Base-by-base conservation (phyloP, 1,140 invertebrate species). In the Brachionus sp. region DNA sequence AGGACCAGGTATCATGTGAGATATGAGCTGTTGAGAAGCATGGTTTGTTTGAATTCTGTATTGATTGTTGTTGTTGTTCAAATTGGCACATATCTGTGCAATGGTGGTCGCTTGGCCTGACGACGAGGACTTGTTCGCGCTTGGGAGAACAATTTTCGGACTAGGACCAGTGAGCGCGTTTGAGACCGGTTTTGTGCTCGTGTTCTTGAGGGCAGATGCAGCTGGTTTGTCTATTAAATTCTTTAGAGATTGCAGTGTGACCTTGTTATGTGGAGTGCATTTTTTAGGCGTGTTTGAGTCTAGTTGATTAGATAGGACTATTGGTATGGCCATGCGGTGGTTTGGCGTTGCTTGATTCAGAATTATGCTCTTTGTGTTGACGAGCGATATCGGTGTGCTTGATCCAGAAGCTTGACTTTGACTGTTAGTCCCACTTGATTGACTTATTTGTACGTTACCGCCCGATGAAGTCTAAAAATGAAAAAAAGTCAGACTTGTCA, bases 381-480 rank as follows among this genome's bases (percentile, higher is more conserved):
- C 25, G 7, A 70, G 66, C n/a, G 66, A 70, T 37, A 70, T 70
- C 5, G 66, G 66, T 9, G 66, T 7, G 16, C 33, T 70, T 0
- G 66, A 19, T 35, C n/a, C 37, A 16, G 29, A 39, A 2, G 66
- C 12, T 39, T 35, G 29, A 16, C 13, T 16, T 70, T 70, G 66
- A 39, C 33, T 70, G 35, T 42, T 70, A 9, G 66, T n/a, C 19
- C 7, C 37, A 39, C 35, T 70, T 19, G 66, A 37, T 19, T 35
- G 37, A 39, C 33, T 70, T 70, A 70, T 4, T 42, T 70, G 66
- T 37, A 70, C 35, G n/a, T 70, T 70, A 70, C 66, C 66, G 35
- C 66, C 66, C n/a, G 66, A 42, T 70, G 66, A 70, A 19, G 37
- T 70, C 66, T 70, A 2, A 39, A 37, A 37, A 37, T 16, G 13